Percentiles rank a stretch among this genome's conserved stretches.
phyloP scores from a whole-genome alignment of 1,140 invertebrate genomes.

The Mactra quadrangularis region DNA sequence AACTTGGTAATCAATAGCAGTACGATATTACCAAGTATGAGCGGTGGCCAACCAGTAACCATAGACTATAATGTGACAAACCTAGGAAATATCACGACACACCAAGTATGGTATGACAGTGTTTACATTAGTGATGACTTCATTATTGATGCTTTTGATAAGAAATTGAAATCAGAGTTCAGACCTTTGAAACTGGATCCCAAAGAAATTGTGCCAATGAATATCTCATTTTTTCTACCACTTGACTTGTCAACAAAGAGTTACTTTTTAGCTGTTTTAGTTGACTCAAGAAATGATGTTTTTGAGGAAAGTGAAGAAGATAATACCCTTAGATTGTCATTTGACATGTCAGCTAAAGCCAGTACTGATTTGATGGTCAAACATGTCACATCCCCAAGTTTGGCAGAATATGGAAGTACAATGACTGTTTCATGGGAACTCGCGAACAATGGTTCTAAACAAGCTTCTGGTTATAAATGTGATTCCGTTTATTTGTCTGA shows the following conservation, averaged over 20 bases:
- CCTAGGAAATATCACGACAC: background rate
- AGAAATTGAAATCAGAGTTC: background rate
- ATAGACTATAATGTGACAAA: conserved; percentile 1
- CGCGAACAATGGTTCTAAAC: conserved; percentile 11
- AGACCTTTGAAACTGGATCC: background rate
- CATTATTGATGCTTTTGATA: conserved; percentile 18
- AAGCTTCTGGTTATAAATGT: conserved; percentile 25
- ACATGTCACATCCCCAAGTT: background rate
- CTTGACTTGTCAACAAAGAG: conserved; percentile 12
- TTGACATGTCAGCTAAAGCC: background rate
- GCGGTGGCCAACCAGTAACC: conserved; percentile 15
- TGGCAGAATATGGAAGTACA: background rate
- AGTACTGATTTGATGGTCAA: conserved; percentile 11
- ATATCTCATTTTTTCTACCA: conserved; percentile 15
- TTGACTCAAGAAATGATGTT: conserved; percentile 27
- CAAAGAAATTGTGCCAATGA: background rate
- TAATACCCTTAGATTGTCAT: background rate
- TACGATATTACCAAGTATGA: background rate
- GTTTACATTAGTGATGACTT: conserved; percentile 23
- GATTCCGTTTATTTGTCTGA: conserved; percentile 35
- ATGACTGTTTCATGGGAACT: conserved; percentile 10
- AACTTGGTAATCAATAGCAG: background rate
- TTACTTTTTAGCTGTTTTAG: conserved; percentile 16
- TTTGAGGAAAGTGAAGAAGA: conserved; percentile 44
- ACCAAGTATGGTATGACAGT: conserved; percentile 19